Conservation (phyloP, 2,113 vertebrate genomes). For the Poecilia latipinna region DNA sequence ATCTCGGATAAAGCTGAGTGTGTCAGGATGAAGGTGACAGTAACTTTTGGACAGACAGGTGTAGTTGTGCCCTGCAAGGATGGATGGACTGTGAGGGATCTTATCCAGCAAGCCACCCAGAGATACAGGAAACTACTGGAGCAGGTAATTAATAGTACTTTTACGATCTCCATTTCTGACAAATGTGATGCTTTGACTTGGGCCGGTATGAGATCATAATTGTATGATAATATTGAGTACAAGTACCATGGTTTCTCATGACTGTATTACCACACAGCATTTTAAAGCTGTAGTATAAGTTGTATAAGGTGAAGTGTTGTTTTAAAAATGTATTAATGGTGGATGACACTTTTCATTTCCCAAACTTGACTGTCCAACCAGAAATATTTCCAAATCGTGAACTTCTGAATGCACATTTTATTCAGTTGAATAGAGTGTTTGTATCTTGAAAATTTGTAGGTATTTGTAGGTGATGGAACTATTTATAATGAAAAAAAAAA, state of each 20-base stretch:
- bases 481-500: too few relatives aligned
- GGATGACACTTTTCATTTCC: not conserved
- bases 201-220: not conserved
- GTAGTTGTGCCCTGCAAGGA: slow-evolving; percentile 95
- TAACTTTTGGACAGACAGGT: slow-evolving; percentile 90
- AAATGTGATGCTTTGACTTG: not conserved
- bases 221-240: not conserved
- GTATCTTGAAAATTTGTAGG: not conserved
- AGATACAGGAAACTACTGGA: slow-evolving; percentile 90
- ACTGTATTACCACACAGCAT: too few relatives aligned
- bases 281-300: too few relatives aligned
- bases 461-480: not conserved
- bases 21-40: slow-evolving; percentile 91
- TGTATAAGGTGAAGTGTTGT: too few relatives aligned
- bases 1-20: slow-evolving; percentile 50
- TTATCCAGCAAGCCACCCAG: slow-evolving; percentile 92
- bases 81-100: slow-evolving; percentile 90
- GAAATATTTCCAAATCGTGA: too few relatives aligned
- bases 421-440: not conserved
- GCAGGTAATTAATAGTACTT: slow-evolving; percentile 78
- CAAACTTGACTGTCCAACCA: not conserved
- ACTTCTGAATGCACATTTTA: not conserved
- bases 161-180: not conserved
- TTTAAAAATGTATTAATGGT: too few relatives aligned
- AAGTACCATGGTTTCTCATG: not conserved